phyloP scores from a whole-genome alignment of 1,140 invertebrate genomes.

The Bombus vancouverensis region DNA sequence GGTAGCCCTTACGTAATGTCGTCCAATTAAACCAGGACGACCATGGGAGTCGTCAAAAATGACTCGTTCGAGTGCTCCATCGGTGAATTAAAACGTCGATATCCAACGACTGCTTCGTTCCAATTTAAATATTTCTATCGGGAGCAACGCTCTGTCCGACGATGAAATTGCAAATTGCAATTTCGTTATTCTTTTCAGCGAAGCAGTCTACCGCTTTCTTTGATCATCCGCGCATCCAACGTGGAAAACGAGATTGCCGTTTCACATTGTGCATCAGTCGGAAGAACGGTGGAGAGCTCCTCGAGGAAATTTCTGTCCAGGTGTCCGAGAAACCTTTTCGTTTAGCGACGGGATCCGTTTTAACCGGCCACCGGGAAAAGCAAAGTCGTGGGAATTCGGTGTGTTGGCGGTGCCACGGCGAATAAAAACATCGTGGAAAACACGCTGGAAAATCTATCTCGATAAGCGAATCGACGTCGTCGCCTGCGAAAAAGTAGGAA shows the following conservation, averaged over 20 bases:
- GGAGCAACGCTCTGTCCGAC: not conserved
- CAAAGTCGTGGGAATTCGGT: not conserved
- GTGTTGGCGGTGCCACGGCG: not conserved
- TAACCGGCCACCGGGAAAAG: slow-evolving; percentile 8
- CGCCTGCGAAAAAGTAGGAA: not conserved
- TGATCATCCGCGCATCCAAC: slow-evolving; percentile 35
- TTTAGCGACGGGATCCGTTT: slow-evolving; percentile 29
- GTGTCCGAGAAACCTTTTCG: slow-evolving; percentile 1
- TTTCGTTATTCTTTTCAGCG: slow-evolving; percentile 39
- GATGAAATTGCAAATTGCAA: slow-evolving; percentile 37
- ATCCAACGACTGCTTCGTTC: not conserved
- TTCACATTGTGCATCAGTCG: slow-evolving; percentile 22
- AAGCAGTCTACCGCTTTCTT: slow-evolving; percentile 17
- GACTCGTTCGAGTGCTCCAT: too few species aligned
- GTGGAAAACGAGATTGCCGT: slow-evolving; percentile 42
- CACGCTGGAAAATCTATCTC: slow-evolving; percentile 17
- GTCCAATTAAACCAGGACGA: slow-evolving; percentile 23
- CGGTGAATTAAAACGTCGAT: slow-evolving; percentile 6
- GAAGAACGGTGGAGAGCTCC: not conserved
- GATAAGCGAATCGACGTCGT: slow-evolving; percentile 22
- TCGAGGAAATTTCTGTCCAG: slow-evolving; percentile 33
- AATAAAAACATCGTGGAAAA: slow-evolving; percentile 15
- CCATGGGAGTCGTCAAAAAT: not conserved
- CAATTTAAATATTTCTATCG: slow-evolving; percentile 1
- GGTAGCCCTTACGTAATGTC: not conserved